phyloP scores from a whole-genome alignment of 2,888 invertebrate genomes.

The Agrotis segetum region DNA sequence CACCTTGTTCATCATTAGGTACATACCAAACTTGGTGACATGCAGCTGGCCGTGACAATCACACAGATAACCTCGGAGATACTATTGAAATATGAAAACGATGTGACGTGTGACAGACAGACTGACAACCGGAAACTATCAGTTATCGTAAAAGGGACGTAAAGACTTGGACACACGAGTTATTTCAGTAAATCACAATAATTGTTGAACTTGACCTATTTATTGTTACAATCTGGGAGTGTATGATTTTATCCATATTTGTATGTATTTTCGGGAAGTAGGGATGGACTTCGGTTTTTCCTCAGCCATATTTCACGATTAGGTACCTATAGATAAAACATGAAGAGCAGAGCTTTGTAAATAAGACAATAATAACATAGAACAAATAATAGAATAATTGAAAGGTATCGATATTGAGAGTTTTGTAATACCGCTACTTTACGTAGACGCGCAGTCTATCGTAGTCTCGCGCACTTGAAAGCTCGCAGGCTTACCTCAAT shows the following conservation, averaged over 20 bases:
- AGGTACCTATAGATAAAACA: no score
- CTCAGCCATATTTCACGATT: background rate
- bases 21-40: conserved; percentile 41
- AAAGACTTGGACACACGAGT: background rate
- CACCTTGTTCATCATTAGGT: conserved; percentile 18
- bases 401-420: background rate
- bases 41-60: conserved; percentile 30
- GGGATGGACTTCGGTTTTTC: background rate
- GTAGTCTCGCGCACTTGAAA: background rate
- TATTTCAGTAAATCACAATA: background rate
- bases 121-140: conserved; percentile 45
- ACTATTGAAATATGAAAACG: conserved; percentile 41
- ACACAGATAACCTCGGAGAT: conserved; percentile 50
- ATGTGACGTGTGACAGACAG: conserved; percentile 28
- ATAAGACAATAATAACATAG: no score
- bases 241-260: background rate
- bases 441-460: background rate
- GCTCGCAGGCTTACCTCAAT: conserved; percentile 2
- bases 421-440: background rate
- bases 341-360: no score
- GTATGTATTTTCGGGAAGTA: background rate
- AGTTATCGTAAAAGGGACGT: background rate
- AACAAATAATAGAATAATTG: no score
- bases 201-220: conserved; percentile 14
- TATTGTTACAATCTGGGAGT: background rate